Evolutionary conservation across 2,797 vertebrate genomes (phyloP).

Genomic region (Glyptemys insculpta): DNA sequence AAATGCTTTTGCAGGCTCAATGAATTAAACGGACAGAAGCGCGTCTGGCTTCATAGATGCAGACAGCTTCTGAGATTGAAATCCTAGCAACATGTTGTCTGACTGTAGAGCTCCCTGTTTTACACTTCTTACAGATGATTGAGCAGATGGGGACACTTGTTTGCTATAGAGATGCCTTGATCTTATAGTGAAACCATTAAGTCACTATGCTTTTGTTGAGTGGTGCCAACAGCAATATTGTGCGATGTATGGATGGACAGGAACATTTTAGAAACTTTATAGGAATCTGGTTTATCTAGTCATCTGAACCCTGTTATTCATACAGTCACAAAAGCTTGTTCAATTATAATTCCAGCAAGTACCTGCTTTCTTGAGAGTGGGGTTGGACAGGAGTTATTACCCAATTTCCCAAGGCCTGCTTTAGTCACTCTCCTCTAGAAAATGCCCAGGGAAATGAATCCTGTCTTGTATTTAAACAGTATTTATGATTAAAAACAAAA

Average conservation of each 20-base stretch:
- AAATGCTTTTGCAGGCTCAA: neutral
- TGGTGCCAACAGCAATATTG: neutral
- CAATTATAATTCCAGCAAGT: neutral
- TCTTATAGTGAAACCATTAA: neutral
- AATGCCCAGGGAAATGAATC: neutral
- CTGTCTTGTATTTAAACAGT: neutral
- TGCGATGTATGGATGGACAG: neutral
- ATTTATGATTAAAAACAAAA: slow-evolving; percentile 16
- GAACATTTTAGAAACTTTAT: neutral
- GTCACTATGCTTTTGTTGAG: neutral
- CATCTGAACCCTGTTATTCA: neutral
- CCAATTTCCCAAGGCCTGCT: neutral
- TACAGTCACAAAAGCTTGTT: neutral
- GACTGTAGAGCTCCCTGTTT: neutral
- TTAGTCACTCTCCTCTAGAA: neutral
- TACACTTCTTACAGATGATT: neutral
- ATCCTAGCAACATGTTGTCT: neutral
- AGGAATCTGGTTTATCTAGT: neutral
- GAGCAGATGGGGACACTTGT: slow-evolving; percentile 9
- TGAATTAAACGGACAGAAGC: neutral
- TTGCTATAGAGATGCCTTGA: neutral
- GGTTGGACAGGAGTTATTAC: neutral
- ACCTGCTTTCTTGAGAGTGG: neutral
- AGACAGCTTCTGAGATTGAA: neutral
- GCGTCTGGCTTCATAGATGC: neutral